phyloP scores from a whole-genome alignment of 2,797 vertebrate genomes.

The Pipistrellus pipistrellus region DNA sequence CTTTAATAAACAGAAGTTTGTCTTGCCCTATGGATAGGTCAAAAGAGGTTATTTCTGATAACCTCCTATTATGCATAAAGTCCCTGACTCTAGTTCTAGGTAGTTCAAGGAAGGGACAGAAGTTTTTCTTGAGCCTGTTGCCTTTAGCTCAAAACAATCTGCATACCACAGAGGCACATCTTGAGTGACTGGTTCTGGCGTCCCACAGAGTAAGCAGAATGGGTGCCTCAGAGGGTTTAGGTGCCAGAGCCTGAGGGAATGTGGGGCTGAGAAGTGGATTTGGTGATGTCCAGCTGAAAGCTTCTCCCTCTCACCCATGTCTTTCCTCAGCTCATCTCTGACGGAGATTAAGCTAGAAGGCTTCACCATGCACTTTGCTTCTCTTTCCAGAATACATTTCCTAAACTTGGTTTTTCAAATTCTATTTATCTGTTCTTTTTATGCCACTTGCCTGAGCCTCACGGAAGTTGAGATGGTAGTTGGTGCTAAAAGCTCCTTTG shows the following conservation, averaged over 20 bases:
- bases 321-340: neutral
- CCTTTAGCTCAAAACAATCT: neutral
- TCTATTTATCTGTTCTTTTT: constrained; percentile 9
- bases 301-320: neutral
- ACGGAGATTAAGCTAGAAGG: neutral
- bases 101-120: neutral
- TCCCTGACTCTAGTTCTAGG: neutral
- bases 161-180: neutral
- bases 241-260: fast-evolving
- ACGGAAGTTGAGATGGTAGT: neutral
- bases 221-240: no score
- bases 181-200: neutral
- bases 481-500: neutral
- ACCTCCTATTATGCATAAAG: neutral
- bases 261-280: fast-evolving
- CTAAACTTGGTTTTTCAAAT: neutral
- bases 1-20: neutral
- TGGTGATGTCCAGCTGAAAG: neutral
- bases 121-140: neutral
- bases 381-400: neutral
- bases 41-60: neutral
- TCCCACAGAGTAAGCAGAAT: neutral
- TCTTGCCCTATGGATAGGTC: neutral
- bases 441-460: neutral
- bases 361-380: neutral